Evolutionary conservation across 2,113 vertebrate genomes (phyloP).

Genomic region (Rutilus rutilus): DNA sequence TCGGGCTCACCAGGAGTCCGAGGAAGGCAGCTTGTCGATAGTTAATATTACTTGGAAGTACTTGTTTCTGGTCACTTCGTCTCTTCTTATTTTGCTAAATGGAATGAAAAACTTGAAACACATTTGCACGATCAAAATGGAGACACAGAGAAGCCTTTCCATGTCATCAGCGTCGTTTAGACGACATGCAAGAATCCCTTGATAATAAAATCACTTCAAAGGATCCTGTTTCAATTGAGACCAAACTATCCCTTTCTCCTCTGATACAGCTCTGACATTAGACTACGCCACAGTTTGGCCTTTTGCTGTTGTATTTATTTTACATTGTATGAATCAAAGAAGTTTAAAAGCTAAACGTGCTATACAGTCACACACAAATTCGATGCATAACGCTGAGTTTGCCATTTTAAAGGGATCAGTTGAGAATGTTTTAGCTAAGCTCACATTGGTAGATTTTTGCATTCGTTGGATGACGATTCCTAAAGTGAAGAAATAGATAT

Average conservation of each 20-base stretch:
- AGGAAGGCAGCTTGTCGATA: slow-evolving; percentile 4
- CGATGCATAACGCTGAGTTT: background rate
- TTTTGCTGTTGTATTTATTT: slow-evolving; percentile 81
- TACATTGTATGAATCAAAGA: slow-evolving; percentile 87
- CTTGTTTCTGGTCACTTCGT: slow-evolving; percentile 64
- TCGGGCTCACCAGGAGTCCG: slow-evolving; percentile 4
- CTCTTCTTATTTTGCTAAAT: slow-evolving; percentile 83
- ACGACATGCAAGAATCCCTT: slow-evolving; percentile 94
- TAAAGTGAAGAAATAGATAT: background rate
- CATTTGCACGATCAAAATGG: slow-evolving; percentile 92
- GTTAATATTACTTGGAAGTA: slow-evolving; percentile 22
- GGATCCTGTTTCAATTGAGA: slow-evolving; percentile 93
- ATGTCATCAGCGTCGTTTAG: slow-evolving; percentile 97
- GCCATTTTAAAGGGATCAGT: background rate
- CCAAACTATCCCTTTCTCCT: slow-evolving; percentile 87
- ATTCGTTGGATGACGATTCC: background rate
- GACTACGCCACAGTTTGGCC: slow-evolving; percentile 84
- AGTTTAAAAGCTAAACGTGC: slow-evolving; percentile 87
- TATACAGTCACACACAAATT: slow-evolving; percentile 66
- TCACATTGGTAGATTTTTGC: background rate
- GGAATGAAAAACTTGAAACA: slow-evolving; percentile 75
- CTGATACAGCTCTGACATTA: slow-evolving; percentile 86
- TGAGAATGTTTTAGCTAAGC: background rate
- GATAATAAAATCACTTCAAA: slow-evolving; percentile 99
- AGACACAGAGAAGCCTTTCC: slow-evolving; percentile 93